A percentile compares a stretch with the other conserved stretches of the same genome.
Conservation (phyloP, 2,797 vertebrate species). For the Leptoclinus maculatus region DNA sequence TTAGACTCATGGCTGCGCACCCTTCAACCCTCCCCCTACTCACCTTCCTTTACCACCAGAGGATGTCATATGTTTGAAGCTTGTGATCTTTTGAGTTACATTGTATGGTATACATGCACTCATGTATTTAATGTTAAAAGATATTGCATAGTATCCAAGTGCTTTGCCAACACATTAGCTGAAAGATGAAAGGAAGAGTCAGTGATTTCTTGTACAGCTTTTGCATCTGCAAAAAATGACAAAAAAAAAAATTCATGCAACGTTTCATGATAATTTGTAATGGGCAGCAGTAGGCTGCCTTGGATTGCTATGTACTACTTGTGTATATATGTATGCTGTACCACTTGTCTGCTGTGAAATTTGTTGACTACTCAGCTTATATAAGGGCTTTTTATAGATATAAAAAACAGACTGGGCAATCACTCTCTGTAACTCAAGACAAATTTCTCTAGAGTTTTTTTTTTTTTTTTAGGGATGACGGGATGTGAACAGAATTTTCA, state of each 20-base stretch:
- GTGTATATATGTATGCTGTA: conserved; percentile 83
- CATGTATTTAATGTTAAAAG: conserved; percentile 80
- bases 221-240: conserved; percentile 72
- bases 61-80: conserved; percentile 75
- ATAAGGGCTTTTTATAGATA: conserved; percentile 87
- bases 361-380: conserved; percentile 83
- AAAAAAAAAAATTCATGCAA: conserved; percentile 62
- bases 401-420: conserved; percentile 78
- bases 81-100: conserved; percentile 74
- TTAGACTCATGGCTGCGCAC: conserved; percentile 59
- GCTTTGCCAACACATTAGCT: conserved; percentile 79
- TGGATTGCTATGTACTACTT: conserved; percentile 80
- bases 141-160: conserved; percentile 82
- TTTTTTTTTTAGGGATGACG: conserved; percentile 69
- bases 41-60: conserved; percentile 50
- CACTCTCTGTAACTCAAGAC: conserved; percentile 70
- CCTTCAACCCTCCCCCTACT: background rate
- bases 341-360: conserved; percentile 82
- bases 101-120: conserved; percentile 75
- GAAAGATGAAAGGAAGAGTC: conserved; percentile 60
- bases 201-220: conserved; percentile 79
- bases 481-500: conserved; percentile 71
- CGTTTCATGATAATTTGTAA: conserved; percentile 80
- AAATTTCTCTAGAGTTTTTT: conserved; percentile 64
- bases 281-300: conserved; percentile 78